A percentile compares a stretch with the other conserved stretches of the same genome.
Evolutionary conservation across 2,113 vertebrate species (phyloP).

Genomic region (Indicator indicator): DNA sequence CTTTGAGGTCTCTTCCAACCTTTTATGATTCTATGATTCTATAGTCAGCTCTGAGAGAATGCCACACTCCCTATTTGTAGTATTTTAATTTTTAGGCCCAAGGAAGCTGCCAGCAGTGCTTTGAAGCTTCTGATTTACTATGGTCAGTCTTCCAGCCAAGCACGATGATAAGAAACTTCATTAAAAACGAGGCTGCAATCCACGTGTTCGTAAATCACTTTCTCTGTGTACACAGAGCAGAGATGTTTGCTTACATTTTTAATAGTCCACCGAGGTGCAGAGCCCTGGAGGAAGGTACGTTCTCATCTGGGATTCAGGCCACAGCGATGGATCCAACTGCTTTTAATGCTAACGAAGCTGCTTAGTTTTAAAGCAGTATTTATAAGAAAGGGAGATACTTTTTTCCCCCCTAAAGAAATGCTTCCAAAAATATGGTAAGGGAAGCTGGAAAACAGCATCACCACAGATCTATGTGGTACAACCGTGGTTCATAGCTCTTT

Average conservation of each 20-base stretch:
- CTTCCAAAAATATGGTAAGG: not conserved
- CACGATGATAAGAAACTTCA: not conserved
- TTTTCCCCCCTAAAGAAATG: not conserved
- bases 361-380: not conserved
- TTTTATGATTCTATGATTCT: no score
- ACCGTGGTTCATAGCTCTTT: not conserved
- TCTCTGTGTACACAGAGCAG: not conserved
- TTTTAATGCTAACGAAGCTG: not conserved
- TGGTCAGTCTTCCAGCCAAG: not conserved
- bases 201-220: not conserved
- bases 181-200: constrained; percentile 14
- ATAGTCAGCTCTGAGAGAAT: not conserved
- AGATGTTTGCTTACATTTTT: constrained; percentile 1
- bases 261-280: not conserved
- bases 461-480: not conserved
- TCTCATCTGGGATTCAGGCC: not conserved
- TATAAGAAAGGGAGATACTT: not conserved
- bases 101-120: not conserved
- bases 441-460: accelerated
- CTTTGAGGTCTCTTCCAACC: no score
- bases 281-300: not conserved
- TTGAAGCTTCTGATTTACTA: not conserved
- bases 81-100: not conserved
- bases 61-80: not conserved
- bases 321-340: not conserved